Percentiles rank a stretch among this genome's conserved stretches.
These are phyloP conservation scores for Drosophila nikananu DNA, from an alignment of 1,140 invertebrate species.

Conservation along the genomic window DNA sequence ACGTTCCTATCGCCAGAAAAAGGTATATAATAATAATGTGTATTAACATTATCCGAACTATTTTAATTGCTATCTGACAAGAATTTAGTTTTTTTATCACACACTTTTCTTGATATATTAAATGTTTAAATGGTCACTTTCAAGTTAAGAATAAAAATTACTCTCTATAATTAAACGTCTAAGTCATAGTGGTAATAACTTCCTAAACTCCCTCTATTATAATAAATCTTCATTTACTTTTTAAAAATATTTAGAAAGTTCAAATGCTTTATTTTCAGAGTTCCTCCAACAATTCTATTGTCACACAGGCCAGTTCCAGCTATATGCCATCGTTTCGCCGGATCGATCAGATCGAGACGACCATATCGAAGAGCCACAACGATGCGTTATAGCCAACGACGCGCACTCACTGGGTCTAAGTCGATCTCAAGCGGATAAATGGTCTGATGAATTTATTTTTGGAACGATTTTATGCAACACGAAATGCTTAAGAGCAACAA, in stretches of 20 bases:
- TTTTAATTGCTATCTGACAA: no score
- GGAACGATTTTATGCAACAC: conserved; percentile 61
- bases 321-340: conserved; percentile 81
- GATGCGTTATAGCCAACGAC: conserved; percentile 82
- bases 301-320: conserved; percentile 76
- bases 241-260: conserved; percentile 18
- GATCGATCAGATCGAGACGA: conserved; percentile 83
- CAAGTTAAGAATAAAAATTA: background rate
- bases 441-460: conserved; percentile 71
- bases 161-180: no score
- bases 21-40: conserved; percentile 49
- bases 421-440: conserved; percentile 38
- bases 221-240: conserved; percentile 4
- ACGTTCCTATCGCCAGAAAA: conserved; percentile 84
- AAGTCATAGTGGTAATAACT: background rate
- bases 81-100: no score
- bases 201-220: background rate
- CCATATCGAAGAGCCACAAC: conserved; percentile 81
- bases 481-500: conserved; percentile 22
- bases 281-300: conserved; percentile 84
- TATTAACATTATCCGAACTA: background rate
- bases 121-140: background rate
- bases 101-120: background rate
- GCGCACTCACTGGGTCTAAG: conserved; percentile 74
- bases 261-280: conserved; percentile 51